A percentile compares a stretch with the other conserved stretches of the same genome.
Evolutionary conservation across 64 coral and sea anemone species (phyloP).

Genomic region (Montipora sp.): DNA sequence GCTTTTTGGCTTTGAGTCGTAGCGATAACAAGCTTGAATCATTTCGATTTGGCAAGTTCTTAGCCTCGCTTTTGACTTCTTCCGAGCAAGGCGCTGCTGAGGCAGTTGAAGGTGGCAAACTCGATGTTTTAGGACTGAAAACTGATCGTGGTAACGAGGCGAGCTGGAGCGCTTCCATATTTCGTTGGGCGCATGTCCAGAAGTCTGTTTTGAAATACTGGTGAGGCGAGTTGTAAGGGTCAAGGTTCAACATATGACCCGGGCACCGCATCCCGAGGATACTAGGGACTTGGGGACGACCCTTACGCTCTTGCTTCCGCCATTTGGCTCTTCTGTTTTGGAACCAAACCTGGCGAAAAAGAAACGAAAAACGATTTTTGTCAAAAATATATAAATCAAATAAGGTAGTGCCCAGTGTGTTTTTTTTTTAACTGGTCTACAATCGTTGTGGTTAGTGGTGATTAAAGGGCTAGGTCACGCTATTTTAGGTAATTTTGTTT

Average conservation of each 20-base stretch:
- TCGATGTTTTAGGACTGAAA: constrained; percentile 9
- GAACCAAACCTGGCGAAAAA: constrained; percentile 81
- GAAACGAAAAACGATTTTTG: too few species aligned
- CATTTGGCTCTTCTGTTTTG: constrained; percentile 94
- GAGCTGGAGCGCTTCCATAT: constrained; percentile 79
- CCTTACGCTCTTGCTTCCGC: constrained; percentile 89
- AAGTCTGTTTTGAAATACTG: constrained; percentile 93
- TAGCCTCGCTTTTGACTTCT: not conserved
- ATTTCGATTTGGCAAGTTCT: constrained; percentile 56
- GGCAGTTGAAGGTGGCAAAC: constrained; percentile 23
- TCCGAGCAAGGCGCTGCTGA: constrained; percentile 14
- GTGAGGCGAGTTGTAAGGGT: constrained; percentile 65
- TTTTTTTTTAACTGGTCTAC: too few species aligned
- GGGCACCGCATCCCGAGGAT: constrained; percentile 82
- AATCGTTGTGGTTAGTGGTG: too few species aligned
- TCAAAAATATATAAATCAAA: too few species aligned
- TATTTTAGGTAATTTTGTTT: too few species aligned
- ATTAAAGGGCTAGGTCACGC: too few species aligned
- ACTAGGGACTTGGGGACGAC: constrained; percentile 72
- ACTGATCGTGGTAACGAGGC: constrained; percentile 47
- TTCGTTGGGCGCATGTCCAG: constrained; percentile 89
- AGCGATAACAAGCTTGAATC: constrained; percentile 50
- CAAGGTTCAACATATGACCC: constrained; percentile 68
- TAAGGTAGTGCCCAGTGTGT: too few species aligned
- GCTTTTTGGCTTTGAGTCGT: constrained; percentile 59